Base-by-base conservation (phyloP, 2,113 vertebrate species). In the Anhinga rufa region DNA sequence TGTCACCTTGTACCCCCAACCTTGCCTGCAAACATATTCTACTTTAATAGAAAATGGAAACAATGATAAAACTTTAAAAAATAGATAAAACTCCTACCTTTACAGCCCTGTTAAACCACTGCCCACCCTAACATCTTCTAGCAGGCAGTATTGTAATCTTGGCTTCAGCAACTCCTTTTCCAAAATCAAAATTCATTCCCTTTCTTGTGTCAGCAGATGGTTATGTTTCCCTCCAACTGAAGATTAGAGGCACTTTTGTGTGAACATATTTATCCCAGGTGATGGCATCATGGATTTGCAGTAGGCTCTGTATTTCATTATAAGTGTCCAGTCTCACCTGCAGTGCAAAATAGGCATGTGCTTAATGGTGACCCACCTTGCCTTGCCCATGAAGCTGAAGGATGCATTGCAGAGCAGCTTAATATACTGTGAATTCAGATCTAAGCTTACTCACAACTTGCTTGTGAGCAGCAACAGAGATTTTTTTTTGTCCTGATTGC, bases 341-440 rank as follows among this genome's bases (percentile, higher is more conserved):
- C 24, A 49, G 58, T 1, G 3, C 54, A 31, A 46, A 74, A 31
- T 0, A 20, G 4, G 2, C 1, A 1, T 9, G 8, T 20, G 17
- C 66, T 54, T 25, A 9, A 18, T 21, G 0, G 1, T 18, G 70
- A 32, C 44, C 16, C 62, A 16, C 61, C 49, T 75, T 32, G n/a
- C 88, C 26, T 60, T 55, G 24, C 4, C 77, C 51, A 20, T 1
- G 17, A 12, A 58, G 55, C 8, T 3, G n/a, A 40, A 79, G 34
- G 0, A 0, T 2, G 7, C 7, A 10, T 12, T 28, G 80, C 54
- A 49, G 14, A 48, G 49, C 46, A 9, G 24, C 32, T 38, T 14
- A 32, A n/a, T 8, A 16, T 8, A 1, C 77, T 29, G 11, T 28
- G 55, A 14, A 9, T 34, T 70, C 64, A 19, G 7, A 14, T 3